Evolutionary conservation across 2,113 vertebrate genomes (phyloP).

Genomic region (Dolichotis patagonum): DNA sequence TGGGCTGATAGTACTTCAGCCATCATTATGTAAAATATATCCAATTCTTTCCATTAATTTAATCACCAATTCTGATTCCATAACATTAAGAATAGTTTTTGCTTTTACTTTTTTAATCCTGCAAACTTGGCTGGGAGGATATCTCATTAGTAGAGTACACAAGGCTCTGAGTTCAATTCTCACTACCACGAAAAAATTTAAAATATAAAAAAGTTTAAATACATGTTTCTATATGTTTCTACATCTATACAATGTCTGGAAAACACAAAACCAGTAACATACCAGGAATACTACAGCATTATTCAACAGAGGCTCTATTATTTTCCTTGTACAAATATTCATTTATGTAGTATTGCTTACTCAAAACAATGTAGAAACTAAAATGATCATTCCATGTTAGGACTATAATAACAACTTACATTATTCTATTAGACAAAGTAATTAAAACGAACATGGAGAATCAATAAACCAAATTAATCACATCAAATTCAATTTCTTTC

Average conservation of each 20-base stretch:
- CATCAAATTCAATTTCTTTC: neutral
- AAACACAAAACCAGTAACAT: neutral
- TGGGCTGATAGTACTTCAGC: neutral
- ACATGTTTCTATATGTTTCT: neutral
- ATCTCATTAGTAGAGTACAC: neutral
- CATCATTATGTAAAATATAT: neutral
- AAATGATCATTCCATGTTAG: neutral
- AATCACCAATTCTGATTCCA: constrained; percentile 43
- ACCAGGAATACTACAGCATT: neutral
- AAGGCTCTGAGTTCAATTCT: neutral
- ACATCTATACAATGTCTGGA: neutral
- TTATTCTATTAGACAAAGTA: constrained; percentile 19
- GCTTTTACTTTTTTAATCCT: neutral
- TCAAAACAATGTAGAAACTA: constrained; percentile 26
- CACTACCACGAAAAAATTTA: neutral
- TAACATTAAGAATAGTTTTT: neutral
- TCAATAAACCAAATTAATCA: constrained; percentile 11
- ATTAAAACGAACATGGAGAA: neutral
- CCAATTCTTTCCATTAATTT: neutral
- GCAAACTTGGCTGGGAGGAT: neutral
- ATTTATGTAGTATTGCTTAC: neutral
- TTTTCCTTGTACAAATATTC: constrained; percentile 4
- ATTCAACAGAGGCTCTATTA: neutral
- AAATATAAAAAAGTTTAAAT: neutral
- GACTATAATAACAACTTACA: constrained; percentile 13